phyloP scores from a whole-genome alignment of 2,888 invertebrate genomes.

The Ophonus ardosiacus region DNA sequence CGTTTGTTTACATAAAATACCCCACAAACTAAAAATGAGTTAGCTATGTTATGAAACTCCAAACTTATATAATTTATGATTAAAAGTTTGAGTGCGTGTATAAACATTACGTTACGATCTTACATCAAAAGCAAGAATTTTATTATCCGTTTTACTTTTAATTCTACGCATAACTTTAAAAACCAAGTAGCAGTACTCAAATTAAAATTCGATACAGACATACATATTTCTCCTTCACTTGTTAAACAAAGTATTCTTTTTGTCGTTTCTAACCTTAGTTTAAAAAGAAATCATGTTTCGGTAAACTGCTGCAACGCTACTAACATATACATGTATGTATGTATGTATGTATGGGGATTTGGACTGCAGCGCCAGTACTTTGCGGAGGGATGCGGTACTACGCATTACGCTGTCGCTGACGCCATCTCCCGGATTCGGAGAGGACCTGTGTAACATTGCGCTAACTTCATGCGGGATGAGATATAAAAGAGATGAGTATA shows the following conservation, averaged over 20 bases:
- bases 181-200: not conserved
- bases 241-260: constrained; percentile 35
- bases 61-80: constrained; percentile 25
- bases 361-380: constrained; percentile 7
- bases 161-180: not conserved
- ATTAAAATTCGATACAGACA: constrained; percentile 14
- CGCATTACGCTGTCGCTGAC: constrained; percentile 37
- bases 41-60: constrained; percentile 16
- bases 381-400: constrained; percentile 43
- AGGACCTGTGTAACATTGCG: not conserved
- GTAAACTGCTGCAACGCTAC: constrained; percentile 19
- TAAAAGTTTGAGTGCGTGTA: constrained; percentile 28
- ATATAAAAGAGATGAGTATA: not conserved
- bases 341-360: not conserved
- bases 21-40: constrained; percentile 29
- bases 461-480: constrained; percentile 1
- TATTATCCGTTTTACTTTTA: not conserved
- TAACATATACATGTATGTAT: no score
- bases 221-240: constrained; percentile 27
- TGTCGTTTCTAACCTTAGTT: constrained; percentile 11
- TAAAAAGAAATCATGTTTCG: constrained; percentile 33
- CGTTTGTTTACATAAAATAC: constrained; percentile 5
- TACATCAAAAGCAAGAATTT: constrained; percentile 22
- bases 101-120: not conserved
- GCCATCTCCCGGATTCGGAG: constrained; percentile 25